Evolutionary conservation across 2,888 invertebrate genomes (phyloP), one percentile per base, ranked within the genome.

Genomic region (Sepiola atlantica): DNA sequence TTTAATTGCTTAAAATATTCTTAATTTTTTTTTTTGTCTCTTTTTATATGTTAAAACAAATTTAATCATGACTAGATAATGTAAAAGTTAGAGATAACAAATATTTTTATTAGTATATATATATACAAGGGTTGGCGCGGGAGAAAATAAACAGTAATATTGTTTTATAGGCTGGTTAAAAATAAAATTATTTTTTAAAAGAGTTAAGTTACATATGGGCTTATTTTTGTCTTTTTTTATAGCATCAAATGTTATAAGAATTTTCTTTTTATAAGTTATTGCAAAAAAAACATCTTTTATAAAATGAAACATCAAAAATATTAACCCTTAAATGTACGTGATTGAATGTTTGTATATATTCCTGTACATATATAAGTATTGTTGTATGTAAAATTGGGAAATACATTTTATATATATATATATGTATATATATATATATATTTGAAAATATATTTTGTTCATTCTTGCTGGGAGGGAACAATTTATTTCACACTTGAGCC

Each of bases 1-100:
- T 77, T 16, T 77, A 77, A 77, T 77, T 77, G n/a, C 77, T 77
- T 77, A n/a, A n/a, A 77, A 77, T n/a, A 77, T 77, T 77, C n/a
- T 77, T 77, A 77, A 77, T n/a, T 16, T 32, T 77, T 77, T n/a
- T n/a, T n/a, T n/a, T n/a, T n/a, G n/a, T n/a, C n/a, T n/a, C n/a
- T n/a, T n/a, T n/a, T 77, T n/a, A n/a, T n/a, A 32, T n/a, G n/a
- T 32, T 77, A 77, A 77, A 77, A 77, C 16, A 32, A 77, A 77
- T n/a, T 77, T n/a, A n/a, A 77, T 77, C n/a, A n/a, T 12, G 32
- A 77, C 28, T n/a, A 0, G n/a, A n/a, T 28, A 10, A 77, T 14
- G n/a, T 8, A 77, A 18, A 24, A 16, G 21, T 61, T 21, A 61
- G 10, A 61, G 61, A 61, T 28, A 28, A 28, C 28, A 0, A 61